Evolutionary conservation across 2,797 vertebrate species (phyloP), one percentile per base, ranked within the genome.

Genomic region (Tauraco hartlaubi): DNA sequence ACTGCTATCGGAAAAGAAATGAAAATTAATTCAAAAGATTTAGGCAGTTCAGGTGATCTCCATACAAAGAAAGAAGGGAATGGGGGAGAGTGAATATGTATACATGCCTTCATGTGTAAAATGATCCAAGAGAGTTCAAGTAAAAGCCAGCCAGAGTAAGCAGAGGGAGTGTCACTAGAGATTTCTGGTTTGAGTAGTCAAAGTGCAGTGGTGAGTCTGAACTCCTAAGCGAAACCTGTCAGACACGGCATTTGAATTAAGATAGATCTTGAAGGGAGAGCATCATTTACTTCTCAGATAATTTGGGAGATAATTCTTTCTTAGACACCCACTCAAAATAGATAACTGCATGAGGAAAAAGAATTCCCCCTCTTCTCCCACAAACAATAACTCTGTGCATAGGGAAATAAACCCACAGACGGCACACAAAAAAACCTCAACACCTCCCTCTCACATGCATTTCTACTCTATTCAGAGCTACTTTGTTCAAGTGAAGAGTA

Each of bases 341-440:
- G 67, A 77, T 21, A 96, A 61, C 54, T 6, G 9, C 19, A 68
- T 15, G 41, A 83, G 75, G 54, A 67, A 63, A 94, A 89, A 67
- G 44, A 58, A 76, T 73, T 66, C 52, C 29, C 41, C 31, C 14
- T 0, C 0, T n/a, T 80, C 81, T 71, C 71, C 61, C 64, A 88
- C 77, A 83, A 73, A 84, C 41, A 90, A 35, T 46, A 85, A 71
- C 54, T 51, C 75, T 41, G 10, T 43, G 15, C 23, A 11, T 22
- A 72, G 72, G 71, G 72, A 93, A 94, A 94, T 29, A 88, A 59
- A 92, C 66, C 71, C 83, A 82, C 92, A 71, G 46, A n/a, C 22
- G 82, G 82, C 67, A 66, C 44, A 68, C 19, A 81, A 63, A 79
- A 79, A 83, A 67, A 9, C 0, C 3, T 4, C 39, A 59, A 33